Evolutionary conservation across 1,140 invertebrate genomes (phyloP).

Genomic region (Sarcophaga bullata): DNA sequence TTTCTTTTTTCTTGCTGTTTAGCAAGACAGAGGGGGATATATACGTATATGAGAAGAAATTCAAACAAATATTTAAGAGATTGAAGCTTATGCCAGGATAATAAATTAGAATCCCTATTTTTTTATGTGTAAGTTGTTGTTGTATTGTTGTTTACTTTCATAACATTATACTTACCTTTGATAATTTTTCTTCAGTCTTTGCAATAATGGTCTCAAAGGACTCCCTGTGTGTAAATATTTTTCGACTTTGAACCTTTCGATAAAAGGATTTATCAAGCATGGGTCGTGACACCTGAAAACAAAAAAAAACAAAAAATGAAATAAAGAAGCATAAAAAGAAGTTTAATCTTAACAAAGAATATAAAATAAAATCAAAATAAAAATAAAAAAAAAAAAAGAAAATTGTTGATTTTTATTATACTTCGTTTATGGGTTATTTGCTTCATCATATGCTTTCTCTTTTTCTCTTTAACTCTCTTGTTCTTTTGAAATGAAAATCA

Average conservation of each 20-base stretch:
- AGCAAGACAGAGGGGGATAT: no score
- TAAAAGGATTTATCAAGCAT: slow-evolving; percentile 90
- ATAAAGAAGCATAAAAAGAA: background rate
- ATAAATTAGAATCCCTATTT: background rate
- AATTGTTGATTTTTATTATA: no score
- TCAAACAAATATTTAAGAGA: no score
- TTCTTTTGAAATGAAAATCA: background rate
- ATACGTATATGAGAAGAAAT: no score
- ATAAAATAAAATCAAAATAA: background rate
- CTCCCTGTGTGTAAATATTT: slow-evolving; percentile 91
- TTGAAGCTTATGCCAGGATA: no score
- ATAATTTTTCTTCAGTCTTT: slow-evolving; percentile 90
- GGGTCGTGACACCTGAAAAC: slow-evolving; percentile 77
- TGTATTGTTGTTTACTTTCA: background rate
- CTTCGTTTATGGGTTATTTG: no score
- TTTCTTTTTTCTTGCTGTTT: background rate
- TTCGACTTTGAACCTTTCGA: slow-evolving; percentile 91
- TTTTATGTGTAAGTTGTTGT: background rate
- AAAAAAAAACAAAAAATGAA: background rate
- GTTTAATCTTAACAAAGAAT: background rate
- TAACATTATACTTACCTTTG: slow-evolving; percentile 72
- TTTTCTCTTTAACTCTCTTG: no score
- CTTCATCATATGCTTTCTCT: no score
- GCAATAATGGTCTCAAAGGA: slow-evolving; percentile 88
- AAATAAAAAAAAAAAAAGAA: no score